Base-by-base conservation (phyloP, 2,797 vertebrate species). In the Sitta carolinensis region DNA sequence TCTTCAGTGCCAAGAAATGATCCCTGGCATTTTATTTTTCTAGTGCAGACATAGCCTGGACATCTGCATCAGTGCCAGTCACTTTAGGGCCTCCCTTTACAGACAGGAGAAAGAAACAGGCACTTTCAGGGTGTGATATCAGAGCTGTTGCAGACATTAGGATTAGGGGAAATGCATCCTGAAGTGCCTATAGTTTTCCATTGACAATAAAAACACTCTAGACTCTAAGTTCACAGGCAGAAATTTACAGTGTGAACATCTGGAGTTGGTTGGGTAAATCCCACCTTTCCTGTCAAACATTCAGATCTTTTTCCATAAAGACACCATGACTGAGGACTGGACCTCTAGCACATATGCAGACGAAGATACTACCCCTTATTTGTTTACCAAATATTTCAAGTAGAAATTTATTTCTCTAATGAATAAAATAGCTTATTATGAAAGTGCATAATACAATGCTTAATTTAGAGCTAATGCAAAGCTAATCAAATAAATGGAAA, bases 181-280 rank as follows among this genome's bases (percentile, higher is more conserved):
- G 66, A 91, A 75, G 40, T 30, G 40, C 59, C 69, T 84, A 11
- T 69, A 55, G 88, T 94, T 95, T 90, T 91, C 73, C 2, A 0
- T 5, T 78, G 74, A 82, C 55, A 88, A 63, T 76, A 82, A 95
- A 93, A 94, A 5, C 57, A 57, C 76, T 91, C 79, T 62, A 94
- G 79, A 90, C 87, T 73, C 83, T 81, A 81, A 57, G 80, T 45
- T 93, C 77, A 81, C 58, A 76, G 48, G 36, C 80, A 91, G 80
- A 90, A 90, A 91, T 76, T 73, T 81, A 51, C 63, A 59, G 43
- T 50, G 74, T 45, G 93, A 91, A 90, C 83, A 90, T 90, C 90
- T 94, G 95, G 80, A 81, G 13, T 7, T 63, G 69, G 32, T 45
- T 1, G 3, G 51, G 57, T 13, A 95, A 96, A 84, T 90, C 85